phyloP scores from a whole-genome alignment of 2,113 vertebrate genomes.

The Penelope pileata region DNA sequence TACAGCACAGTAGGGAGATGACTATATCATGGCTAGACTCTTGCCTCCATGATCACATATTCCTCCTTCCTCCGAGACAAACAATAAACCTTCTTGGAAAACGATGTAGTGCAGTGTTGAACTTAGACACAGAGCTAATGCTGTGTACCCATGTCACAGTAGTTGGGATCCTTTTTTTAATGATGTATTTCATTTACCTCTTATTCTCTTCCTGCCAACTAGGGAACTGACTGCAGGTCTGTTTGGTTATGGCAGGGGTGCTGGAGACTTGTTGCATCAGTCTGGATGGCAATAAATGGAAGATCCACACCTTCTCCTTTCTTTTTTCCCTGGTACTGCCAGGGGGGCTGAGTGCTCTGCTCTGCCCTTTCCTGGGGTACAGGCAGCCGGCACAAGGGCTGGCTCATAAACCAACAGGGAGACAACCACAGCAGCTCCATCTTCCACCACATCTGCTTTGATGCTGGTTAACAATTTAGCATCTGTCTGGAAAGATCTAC shows the following conservation, averaged over 20 bases:
- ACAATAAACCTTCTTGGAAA: neutral
- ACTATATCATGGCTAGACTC: neutral
- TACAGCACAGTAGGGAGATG: neutral
- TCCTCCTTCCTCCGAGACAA: neutral
- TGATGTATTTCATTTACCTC: neutral
- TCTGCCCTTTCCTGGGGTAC: neutral
- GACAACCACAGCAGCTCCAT: rapidly evolving
- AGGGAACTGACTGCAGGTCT: neutral
- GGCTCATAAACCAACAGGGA: neutral
- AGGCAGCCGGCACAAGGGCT: neutral
- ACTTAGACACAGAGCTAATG: neutral
- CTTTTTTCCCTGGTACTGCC: neutral
- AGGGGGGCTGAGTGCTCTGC: neutral
- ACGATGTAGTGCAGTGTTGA: rapidly evolving
- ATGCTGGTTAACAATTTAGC: neutral
- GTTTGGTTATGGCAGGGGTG: neutral
- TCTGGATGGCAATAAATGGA: neutral
- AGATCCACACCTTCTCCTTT: neutral
- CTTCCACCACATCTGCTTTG: neutral
- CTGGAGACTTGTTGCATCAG: neutral
- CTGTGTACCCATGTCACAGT: too few species aligned
- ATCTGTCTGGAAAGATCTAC: neutral
- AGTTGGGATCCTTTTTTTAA: neutral
- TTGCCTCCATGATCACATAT: neutral
- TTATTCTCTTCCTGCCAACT: neutral